Conservation (phyloP, 2,888 invertebrate species). For the Dysmachus trigonus region DNA sequence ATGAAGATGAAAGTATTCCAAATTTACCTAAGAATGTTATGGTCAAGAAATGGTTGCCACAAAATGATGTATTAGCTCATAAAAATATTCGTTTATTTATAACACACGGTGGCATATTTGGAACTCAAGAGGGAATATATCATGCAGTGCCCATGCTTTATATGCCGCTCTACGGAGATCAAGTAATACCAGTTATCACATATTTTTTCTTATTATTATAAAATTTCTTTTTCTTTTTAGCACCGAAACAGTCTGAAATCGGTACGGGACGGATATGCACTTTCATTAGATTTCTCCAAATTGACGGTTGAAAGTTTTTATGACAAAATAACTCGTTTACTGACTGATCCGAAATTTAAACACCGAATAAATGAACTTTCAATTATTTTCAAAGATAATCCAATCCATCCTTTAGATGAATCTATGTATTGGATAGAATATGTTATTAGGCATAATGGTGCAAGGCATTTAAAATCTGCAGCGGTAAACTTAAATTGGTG, state of each 20-base stretch:
- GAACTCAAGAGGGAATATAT: conserved; percentile 64
- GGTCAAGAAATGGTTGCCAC: conserved; percentile 67
- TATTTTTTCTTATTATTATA: not conserved
- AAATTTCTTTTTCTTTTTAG: conserved; percentile 3
- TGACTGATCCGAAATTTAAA: conserved; percentile 61
- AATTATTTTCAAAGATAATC: conserved; percentile 67
- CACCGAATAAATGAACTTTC: conserved; percentile 65
- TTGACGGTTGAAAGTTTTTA: conserved; percentile 60
- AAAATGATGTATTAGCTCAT: conserved; percentile 66
- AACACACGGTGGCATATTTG: conserved; percentile 65
- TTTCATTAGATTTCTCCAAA: conserved; percentile 58
- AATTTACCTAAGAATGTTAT: conserved; percentile 64
- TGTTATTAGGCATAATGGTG: conserved; percentile 64
- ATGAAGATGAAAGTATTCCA: conserved; percentile 63
- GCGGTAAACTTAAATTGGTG: conserved; percentile 63
- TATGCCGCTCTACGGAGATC: conserved; percentile 65
- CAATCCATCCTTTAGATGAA: conserved; percentile 68
- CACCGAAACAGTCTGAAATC: conserved; percentile 62
- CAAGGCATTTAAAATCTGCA: conserved; percentile 61
- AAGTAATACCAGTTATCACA: conserved; percentile 48
- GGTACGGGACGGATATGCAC: conserved; percentile 62
- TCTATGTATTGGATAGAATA: conserved; percentile 72
- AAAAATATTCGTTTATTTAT: conserved; percentile 64
- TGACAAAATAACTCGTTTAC: conserved; percentile 58
- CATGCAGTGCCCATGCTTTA: conserved; percentile 65